Evolutionary conservation across 2,113 vertebrate genomes (phyloP).

Genomic region (Heterotilapia buettikoferi): DNA sequence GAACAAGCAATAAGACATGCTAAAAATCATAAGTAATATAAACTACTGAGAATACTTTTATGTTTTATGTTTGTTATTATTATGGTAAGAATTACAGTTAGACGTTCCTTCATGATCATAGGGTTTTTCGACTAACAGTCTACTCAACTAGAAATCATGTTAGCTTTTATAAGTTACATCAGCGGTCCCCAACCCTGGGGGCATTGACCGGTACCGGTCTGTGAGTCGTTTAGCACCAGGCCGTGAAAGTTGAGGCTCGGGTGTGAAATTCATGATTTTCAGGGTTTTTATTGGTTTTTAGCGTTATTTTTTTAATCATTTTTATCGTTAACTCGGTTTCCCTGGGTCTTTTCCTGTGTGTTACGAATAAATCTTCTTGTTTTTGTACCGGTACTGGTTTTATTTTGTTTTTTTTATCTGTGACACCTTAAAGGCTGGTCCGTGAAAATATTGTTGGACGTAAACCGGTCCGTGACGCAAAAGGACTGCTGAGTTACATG

Average conservation of each 20-base stretch:
- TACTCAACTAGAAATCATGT: background rate
- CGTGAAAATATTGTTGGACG: background rate
- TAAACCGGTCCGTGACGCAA: background rate
- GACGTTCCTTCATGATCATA: background rate
- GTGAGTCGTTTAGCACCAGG: background rate
- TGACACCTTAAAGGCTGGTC: background rate
- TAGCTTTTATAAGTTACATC: background rate
- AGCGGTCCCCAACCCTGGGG: background rate
- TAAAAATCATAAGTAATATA: background rate
- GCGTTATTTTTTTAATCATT: background rate
- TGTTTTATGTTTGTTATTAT: background rate
- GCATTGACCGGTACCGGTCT: background rate
- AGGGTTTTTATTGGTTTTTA: background rate
- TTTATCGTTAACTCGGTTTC: background rate
- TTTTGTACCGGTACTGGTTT: background rate
- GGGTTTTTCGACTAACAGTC: background rate
- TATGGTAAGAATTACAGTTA: background rate
- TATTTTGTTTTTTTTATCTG: background rate
- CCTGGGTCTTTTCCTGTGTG: background rate
- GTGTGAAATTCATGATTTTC: background rate
- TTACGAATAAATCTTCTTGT: background rate
- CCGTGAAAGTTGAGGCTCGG: background rate
- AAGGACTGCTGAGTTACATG: background rate
- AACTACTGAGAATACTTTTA: background rate
- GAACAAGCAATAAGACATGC: background rate